phyloP scores from a whole-genome alignment of 2,888 invertebrate species.

The Idaea aversata region DNA sequence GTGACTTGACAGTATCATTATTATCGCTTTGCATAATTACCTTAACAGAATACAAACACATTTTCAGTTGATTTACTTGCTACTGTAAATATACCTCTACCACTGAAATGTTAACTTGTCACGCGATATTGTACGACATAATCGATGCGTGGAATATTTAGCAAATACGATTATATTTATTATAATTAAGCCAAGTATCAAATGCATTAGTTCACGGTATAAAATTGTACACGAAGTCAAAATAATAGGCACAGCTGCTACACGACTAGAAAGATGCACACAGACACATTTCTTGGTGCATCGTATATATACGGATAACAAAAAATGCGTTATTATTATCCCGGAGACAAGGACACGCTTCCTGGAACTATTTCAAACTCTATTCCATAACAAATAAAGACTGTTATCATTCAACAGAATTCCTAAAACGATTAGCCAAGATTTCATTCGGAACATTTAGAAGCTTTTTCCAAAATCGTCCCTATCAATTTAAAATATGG shows the following conservation, averaged over 20 bases:
- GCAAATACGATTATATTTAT: conserved; percentile 16
- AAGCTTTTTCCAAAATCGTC: conserved; percentile 32
- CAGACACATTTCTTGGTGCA: conserved; percentile 60
- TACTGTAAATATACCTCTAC: conserved; percentile 45
- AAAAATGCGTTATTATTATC: conserved; percentile 79
- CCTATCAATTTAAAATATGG: conserved; percentile 32
- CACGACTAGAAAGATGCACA: conserved; percentile 54
- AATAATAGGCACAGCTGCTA: conserved; percentile 78
- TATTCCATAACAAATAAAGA: conserved; percentile 26
- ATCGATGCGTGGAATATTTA: conserved; percentile 46
- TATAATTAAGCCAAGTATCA: conserved; percentile 41
- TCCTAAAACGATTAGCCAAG: conserved; percentile 65
- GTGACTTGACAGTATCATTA: conserved; percentile 52
- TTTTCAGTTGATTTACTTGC: conserved; percentile 41
- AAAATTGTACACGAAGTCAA: conserved; percentile 60
- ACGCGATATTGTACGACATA: conserved; percentile 60
- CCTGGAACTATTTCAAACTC: conserved; percentile 36
- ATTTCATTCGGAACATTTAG: conserved; percentile 54
- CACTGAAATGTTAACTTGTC: conserved; percentile 59
- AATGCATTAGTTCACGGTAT: conserved; percentile 41
- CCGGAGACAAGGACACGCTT: conserved; percentile 51
- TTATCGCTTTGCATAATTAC: conserved; percentile 58
- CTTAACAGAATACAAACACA: conserved; percentile 53
- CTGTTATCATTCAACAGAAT: conserved; percentile 19
- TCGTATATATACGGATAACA: conserved; percentile 69